phyloP scores from a whole-genome alignment of 2,113 vertebrate species.

The Atherinomorus stipes region DNA sequence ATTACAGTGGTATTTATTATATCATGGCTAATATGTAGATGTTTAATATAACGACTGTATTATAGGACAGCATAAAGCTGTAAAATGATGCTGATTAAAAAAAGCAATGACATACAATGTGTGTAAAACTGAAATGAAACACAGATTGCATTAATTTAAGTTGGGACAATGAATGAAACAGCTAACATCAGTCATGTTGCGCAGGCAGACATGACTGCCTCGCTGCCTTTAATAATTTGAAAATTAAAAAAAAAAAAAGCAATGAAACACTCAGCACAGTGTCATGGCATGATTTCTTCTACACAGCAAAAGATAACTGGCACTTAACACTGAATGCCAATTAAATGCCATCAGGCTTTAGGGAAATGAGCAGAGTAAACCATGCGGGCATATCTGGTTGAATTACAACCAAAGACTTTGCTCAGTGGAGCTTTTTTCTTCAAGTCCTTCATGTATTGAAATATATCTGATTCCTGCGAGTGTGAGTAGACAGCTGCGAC shows the following conservation, averaged over 20 bases:
- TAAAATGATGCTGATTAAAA: neutral
- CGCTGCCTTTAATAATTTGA: neutral
- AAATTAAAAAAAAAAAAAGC: neutral
- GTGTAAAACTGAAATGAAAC: neutral
- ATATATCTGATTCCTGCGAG: conserved; percentile 10
- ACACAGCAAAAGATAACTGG: neutral
- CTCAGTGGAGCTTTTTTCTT: neutral
- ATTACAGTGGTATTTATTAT: too few species aligned
- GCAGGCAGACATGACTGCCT: neutral
- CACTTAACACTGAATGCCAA: neutral
- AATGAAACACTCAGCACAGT: neutral
- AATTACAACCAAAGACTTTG: conserved; percentile 15
- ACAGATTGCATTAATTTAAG: neutral
- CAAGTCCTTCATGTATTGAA: conserved; percentile 18
- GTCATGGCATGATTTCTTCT: neutral
- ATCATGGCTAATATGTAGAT: too few species aligned
- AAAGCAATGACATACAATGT: neutral
- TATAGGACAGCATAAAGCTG: too few species aligned
- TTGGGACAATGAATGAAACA: neutral
- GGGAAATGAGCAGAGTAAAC: conserved; percentile 9
- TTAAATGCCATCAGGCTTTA: neutral
- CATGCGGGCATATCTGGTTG: neutral
- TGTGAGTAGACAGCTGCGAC: conserved; percentile 4
- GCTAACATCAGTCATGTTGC: neutral
- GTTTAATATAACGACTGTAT: too few species aligned